Conservation (phyloP, 1,140 invertebrate species). For the Thereuonema tuberculata region DNA sequence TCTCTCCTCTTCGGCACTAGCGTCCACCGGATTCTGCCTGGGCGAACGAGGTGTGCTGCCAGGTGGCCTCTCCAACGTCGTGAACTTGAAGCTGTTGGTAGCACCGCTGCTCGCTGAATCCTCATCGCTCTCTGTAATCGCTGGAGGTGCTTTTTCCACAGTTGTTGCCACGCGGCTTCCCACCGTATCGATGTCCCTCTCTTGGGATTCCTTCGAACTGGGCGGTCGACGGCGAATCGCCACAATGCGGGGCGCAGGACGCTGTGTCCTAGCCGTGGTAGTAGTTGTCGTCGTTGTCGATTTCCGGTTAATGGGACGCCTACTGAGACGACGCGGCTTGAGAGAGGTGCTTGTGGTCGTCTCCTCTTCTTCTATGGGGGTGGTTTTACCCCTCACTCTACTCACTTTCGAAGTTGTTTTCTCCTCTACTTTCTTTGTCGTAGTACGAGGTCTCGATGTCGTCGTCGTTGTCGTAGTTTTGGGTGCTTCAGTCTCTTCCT, state of each 20-base stretch:
- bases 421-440: not conserved
- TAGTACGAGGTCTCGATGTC: no score
- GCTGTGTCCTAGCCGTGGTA: no score
- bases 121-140: not conserved
- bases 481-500: not conserved
- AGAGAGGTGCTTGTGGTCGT: not conserved
- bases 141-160: not conserved
- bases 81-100: not conserved
- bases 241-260: no score
- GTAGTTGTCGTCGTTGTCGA: no score
- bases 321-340: no score
- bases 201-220: not conserved
- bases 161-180: not conserved
- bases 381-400: not conserved
- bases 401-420: not conserved
- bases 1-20: no score
- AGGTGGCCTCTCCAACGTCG: no score
- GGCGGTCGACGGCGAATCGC: no score
- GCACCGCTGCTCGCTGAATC: not conserved
- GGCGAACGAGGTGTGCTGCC: no score
- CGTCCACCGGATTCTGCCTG: no score
- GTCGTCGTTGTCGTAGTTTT: slow-evolving; percentile 6
- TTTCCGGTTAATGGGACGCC: no score
- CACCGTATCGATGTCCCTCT: not conserved
- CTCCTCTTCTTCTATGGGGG: not conserved